Evolutionary conservation across 2,797 vertebrate genomes (phyloP).

Genomic region (Anguilla megastoma): DNA sequence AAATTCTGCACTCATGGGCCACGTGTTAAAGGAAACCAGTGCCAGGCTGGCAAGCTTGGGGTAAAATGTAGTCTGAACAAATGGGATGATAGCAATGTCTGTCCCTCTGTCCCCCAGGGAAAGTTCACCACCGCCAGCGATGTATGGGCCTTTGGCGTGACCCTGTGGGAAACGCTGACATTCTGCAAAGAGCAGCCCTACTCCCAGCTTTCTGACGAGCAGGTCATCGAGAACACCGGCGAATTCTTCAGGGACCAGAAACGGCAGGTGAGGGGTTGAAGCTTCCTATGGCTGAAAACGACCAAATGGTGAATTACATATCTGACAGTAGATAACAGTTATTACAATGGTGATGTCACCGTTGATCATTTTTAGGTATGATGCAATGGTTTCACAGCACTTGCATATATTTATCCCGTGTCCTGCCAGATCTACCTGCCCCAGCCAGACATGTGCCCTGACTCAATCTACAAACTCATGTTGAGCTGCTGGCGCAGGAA

Average conservation of each 20-base stretch:
- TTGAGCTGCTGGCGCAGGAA: conserved; percentile 96
- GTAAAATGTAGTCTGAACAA: background rate
- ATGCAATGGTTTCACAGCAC: background rate
- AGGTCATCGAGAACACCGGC: conserved; percentile 98
- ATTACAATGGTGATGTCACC: background rate
- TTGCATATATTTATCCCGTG: background rate
- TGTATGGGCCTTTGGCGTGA: conserved; percentile 95
- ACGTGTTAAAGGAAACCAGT: too few relatives aligned
- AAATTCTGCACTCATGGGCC: too few relatives aligned
- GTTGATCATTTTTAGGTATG: background rate
- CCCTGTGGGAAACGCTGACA: conserved; percentile 94
- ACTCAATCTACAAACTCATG: conserved; percentile 95
- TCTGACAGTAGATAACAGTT: background rate
- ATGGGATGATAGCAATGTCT: background rate
- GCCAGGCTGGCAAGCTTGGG: too few relatives aligned
- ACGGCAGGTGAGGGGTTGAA: conserved; percentile 78
- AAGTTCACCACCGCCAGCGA: conserved; percentile 98
- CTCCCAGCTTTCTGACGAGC: conserved; percentile 93
- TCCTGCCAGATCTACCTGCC: conserved; percentile 86
- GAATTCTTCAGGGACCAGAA: conserved; percentile 99
- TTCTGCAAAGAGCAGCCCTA: conserved; percentile 98
- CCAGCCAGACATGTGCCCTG: conserved; percentile 88
- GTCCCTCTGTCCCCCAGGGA: conserved; percentile 72
- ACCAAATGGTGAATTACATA: too few relatives aligned
- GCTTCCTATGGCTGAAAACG: too few relatives aligned